Percentiles rank a stretch among this genome's conserved stretches.
Evolutionary conservation across 2,888 invertebrate species (phyloP).

Genomic region (Eupithecia tripunctaria): DNA sequence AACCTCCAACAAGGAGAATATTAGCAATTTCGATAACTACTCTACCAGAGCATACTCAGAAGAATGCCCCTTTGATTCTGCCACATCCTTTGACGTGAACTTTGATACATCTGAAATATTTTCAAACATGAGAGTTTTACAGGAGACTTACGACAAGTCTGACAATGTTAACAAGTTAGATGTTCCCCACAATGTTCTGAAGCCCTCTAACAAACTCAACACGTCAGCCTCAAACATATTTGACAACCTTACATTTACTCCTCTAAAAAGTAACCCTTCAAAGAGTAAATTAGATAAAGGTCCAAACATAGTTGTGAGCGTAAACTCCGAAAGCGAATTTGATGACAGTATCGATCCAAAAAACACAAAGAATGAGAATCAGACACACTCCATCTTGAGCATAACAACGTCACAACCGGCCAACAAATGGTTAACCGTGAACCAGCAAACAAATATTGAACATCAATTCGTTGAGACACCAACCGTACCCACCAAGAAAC

Average conservation of each 20-base stretch:
- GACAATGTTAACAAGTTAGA: slow-evolving; percentile 45
- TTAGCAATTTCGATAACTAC: slow-evolving; percentile 55
- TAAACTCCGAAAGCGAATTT: slow-evolving; percentile 72
- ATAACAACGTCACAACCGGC: slow-evolving; percentile 64
- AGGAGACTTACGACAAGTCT: slow-evolving; percentile 72
- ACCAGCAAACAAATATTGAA: slow-evolving; percentile 54
- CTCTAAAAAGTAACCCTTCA: slow-evolving; percentile 60
- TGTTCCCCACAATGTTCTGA: slow-evolving; percentile 59
- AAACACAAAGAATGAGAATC: slow-evolving; percentile 68
- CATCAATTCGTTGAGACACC: slow-evolving; percentile 59
- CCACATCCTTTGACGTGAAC: slow-evolving; percentile 61
- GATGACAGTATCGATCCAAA: slow-evolving; percentile 70
- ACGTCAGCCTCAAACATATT: slow-evolving; percentile 64
- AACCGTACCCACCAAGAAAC: slow-evolving; percentile 63
- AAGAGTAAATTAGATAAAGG: slow-evolving; percentile 61
- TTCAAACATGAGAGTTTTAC: slow-evolving; percentile 64
- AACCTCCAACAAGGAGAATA: slow-evolving; percentile 64
- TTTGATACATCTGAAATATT: slow-evolving; percentile 77
- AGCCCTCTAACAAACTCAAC: slow-evolving; percentile 66
- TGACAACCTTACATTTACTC: slow-evolving; percentile 76
- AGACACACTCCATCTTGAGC: slow-evolving; percentile 69
- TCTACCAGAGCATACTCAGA: slow-evolving; percentile 52
- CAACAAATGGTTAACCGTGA: slow-evolving; percentile 64
- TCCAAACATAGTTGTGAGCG: slow-evolving; percentile 70
- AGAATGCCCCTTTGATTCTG: slow-evolving; percentile 74